Evolutionary conservation across 2,888 invertebrate species (phyloP).

Genomic region (Epirrita christyi): DNA sequence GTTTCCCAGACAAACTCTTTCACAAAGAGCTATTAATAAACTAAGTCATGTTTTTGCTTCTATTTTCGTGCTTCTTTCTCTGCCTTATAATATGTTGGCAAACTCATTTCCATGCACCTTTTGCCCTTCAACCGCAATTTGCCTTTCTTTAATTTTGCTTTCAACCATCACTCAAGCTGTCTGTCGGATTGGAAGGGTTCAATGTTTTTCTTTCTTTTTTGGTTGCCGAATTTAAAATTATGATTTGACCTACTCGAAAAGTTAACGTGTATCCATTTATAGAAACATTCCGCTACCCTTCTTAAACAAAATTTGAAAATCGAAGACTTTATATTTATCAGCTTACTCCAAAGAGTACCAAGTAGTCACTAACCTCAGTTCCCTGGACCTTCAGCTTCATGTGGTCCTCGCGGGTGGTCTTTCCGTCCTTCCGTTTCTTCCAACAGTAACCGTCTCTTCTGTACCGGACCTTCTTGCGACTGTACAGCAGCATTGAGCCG

Average conservation of each 20-base stretch:
- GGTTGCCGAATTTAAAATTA: slow-evolving; percentile 18
- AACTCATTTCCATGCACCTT: slow-evolving; percentile 23
- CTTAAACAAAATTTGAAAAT: too few species aligned
- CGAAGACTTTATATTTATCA: too few species aligned
- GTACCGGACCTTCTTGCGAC: slow-evolving; percentile 97
- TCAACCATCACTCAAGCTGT: slow-evolving; percentile 54
- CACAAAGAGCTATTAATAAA: too few species aligned
- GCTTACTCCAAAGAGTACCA: too few species aligned
- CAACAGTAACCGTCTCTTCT: slow-evolving; percentile 98
- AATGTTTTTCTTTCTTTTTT: slow-evolving; percentile 9
- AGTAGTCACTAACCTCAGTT: slow-evolving; percentile 89
- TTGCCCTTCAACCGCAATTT: slow-evolving; percentile 43
- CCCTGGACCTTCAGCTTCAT: slow-evolving; percentile 99
- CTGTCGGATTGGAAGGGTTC: slow-evolving; percentile 37
- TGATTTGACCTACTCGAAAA: slow-evolving; percentile 13
- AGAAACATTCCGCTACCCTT: too few species aligned
- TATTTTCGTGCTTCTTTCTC: neutral
- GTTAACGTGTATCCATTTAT: too few species aligned
- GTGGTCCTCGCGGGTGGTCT: slow-evolving; percentile 99
- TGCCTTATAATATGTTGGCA: neutral
- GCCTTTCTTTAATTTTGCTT: slow-evolving; percentile 59
- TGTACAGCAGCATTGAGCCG: slow-evolving; percentile 98
- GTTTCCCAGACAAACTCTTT: too few species aligned
- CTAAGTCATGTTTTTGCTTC: neutral
- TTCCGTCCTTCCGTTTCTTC: slow-evolving; percentile 99